Conservation (phyloP, 2,797 vertebrate genomes). For the Tokudaia muenninki region DNA sequence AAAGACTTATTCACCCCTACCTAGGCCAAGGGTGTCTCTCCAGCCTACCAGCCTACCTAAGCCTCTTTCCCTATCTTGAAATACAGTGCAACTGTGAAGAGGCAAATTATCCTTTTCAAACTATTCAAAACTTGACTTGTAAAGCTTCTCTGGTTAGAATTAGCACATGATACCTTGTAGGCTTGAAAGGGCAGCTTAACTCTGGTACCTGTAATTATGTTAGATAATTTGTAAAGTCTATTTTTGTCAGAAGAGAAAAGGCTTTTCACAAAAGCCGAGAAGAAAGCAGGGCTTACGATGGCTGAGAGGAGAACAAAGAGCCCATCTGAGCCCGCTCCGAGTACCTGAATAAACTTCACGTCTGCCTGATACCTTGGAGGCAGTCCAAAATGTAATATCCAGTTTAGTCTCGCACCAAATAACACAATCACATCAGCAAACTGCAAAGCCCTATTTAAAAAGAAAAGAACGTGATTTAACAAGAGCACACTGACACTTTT, state of each 20-base stretch:
- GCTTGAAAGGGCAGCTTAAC: conserved; percentile 47
- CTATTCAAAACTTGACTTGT: conserved; percentile 60
- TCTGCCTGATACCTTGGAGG: conserved; percentile 94
- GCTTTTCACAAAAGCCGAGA: conserved; percentile 57
- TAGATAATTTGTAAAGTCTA: conserved; percentile 63
- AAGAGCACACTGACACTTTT: conserved; percentile 48
- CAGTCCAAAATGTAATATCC: conserved; percentile 98
- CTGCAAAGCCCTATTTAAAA: conserved; percentile 92
- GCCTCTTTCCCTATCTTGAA: conserved; percentile 56
- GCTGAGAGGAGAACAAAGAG: neutral
- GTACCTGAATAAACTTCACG: conserved; percentile 97
- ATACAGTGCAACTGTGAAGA: conserved; percentile 37
- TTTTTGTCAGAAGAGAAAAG: conserved; percentile 58
- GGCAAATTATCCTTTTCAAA: conserved; percentile 50
- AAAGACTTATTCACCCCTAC: neutral
- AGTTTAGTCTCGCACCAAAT: conserved; percentile 97
- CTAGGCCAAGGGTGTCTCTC: neutral
- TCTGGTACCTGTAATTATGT: conserved; percentile 61
- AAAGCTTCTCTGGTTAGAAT: conserved; percentile 60
- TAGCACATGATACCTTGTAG: neutral
- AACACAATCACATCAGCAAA: conserved; percentile 95
- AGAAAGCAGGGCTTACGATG: conserved; percentile 38
- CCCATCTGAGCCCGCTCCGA: conserved; percentile 14
- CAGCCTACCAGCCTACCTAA: conserved; percentile 24
- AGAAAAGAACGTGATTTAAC: conserved; percentile 61